A percentile compares a stretch with the other conserved stretches of the same genome.
Conservation (phyloP, 1,140 invertebrate species). For the Rhagoletis zephyria region DNA sequence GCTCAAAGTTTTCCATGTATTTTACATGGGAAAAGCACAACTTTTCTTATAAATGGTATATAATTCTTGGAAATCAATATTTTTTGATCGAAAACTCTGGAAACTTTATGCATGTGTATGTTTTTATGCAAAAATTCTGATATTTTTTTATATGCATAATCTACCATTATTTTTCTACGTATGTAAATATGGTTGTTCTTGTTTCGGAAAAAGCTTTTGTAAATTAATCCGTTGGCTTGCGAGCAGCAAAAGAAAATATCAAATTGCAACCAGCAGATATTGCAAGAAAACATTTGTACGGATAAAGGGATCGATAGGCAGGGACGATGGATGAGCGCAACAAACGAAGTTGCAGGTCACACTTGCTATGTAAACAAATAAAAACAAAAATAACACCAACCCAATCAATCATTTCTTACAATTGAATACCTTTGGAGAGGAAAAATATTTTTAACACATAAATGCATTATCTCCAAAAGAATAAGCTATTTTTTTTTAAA, state of each 20-base stretch:
- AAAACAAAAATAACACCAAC: background rate
- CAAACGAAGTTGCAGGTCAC: slow-evolving; percentile 48
- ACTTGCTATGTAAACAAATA: slow-evolving; percentile 47
- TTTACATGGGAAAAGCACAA: too few relatives aligned
- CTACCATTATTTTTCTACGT: background rate
- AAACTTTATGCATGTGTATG: too few relatives aligned
- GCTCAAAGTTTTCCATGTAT: too few relatives aligned
- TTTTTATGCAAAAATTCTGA: too few relatives aligned
- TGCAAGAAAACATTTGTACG: background rate
- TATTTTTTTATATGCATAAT: too few relatives aligned
- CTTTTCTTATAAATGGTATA: too few relatives aligned
- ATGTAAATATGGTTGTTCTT: background rate
- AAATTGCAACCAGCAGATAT: slow-evolving; percentile 47
- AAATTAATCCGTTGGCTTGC: slow-evolving; percentile 27
- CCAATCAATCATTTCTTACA: background rate
- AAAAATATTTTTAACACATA: too few relatives aligned
- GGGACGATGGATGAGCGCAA: background rate
- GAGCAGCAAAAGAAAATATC: slow-evolving; percentile 17
- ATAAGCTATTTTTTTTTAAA: too few relatives aligned
- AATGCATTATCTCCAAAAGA: too few relatives aligned
- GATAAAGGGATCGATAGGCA: background rate
- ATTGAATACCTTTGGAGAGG: too few relatives aligned
- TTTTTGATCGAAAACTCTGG: too few relatives aligned
- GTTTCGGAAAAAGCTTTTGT: background rate
- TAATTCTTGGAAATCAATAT: too few relatives aligned